These are phyloP conservation scores for Leuciscus idus DNA, from an alignment of 2,113 vertebrate species.

Conservation along the genomic window DNA sequence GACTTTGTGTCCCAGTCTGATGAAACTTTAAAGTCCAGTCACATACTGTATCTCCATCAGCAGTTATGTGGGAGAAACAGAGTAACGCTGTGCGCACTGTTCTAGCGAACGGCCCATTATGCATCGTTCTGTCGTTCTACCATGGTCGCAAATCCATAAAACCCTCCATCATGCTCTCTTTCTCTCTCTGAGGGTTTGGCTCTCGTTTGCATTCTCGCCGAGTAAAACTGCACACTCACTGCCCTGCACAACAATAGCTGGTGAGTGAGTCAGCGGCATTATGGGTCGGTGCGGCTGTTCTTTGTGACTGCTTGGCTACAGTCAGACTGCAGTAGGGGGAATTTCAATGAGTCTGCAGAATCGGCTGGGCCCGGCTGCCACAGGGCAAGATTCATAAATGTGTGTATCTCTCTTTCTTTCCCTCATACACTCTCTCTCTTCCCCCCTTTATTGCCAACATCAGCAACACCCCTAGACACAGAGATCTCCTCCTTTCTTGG, in stretches of 20 bases:
- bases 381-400: slow-evolving; percentile 46
- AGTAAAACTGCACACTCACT: slow-evolving; percentile 49
- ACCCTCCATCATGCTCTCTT: slow-evolving; percentile 27
- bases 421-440: background rate
- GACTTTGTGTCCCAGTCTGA: background rate
- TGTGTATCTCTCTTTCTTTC: slow-evolving; percentile 10
- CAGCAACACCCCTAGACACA: slow-evolving; percentile 38
- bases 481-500: slow-evolving; percentile 30
- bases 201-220: slow-evolving; percentile 17
- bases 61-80: slow-evolving; percentile 34
- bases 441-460: slow-evolving; percentile 26
- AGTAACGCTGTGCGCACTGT: slow-evolving; percentile 39
- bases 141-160: slow-evolving; percentile 21
- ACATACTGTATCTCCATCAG: slow-evolving; percentile 25
- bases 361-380: slow-evolving; percentile 6
- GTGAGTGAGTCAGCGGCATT: slow-evolving; percentile 57
- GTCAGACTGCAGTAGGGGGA: slow-evolving; percentile 62
- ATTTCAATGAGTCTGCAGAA: slow-evolving; percentile 67
- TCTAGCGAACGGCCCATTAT: slow-evolving; percentile 33
- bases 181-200: slow-evolving; percentile 30
- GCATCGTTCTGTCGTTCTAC: background rate
- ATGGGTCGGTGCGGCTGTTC: slow-evolving; percentile 45
- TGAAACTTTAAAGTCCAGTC: background rate
- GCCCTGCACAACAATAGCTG: slow-evolving; percentile 48
- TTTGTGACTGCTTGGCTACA: slow-evolving; percentile 55